Evolutionary conservation across 2,797 vertebrate genomes (phyloP), one percentile per base, ranked within the genome.

Genomic region (Falco naumanni): DNA sequence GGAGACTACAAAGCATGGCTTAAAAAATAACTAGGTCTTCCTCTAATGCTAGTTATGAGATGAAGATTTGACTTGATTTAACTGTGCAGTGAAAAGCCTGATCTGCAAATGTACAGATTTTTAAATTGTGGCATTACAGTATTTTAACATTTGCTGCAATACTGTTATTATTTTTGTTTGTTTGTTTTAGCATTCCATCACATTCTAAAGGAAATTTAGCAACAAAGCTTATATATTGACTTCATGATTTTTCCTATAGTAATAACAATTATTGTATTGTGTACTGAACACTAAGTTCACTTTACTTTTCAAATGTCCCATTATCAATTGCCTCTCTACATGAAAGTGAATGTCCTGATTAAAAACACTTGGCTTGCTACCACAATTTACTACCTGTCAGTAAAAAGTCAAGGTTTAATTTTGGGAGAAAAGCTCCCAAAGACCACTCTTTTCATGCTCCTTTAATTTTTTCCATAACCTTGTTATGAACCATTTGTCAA

Each of bases 11-110:
- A 77, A 89, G 79, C 64, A 90, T 78, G 85, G 65, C 65, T 93
- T 71, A 48, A 37, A 83, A 94, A 94, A 75, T 85, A 89, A 68
- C 64, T 70, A 72, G 10, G 13, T 96, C 72, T 96, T 86, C 81
- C 47, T 60, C 18, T 61, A 84, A 85, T 61, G 47, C 5, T 91
- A n/a, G 41, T 60, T 90, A 53, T 45, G 28, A 92, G 53, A 70
- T 45, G 43, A 64, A 79, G 74, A 92, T 63, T 17, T 53, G 24
- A 26, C 12, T 74, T 5, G 6, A 16, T 70, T 95, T 66, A 68
- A 29, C 29, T 84, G n/a, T 66, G 56, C 17, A 53, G 20, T 63
- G 31, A 84, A 43, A 15, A 66, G 11, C 57, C 76, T 80, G 28
- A 68, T 56, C 8, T 82, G 53, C 45, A 89, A 71, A 88, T 26